These are phyloP conservation scores for Pycnonotus jocosus DNA, from an alignment of 2,113 vertebrate species.

Conservation along the genomic window DNA sequence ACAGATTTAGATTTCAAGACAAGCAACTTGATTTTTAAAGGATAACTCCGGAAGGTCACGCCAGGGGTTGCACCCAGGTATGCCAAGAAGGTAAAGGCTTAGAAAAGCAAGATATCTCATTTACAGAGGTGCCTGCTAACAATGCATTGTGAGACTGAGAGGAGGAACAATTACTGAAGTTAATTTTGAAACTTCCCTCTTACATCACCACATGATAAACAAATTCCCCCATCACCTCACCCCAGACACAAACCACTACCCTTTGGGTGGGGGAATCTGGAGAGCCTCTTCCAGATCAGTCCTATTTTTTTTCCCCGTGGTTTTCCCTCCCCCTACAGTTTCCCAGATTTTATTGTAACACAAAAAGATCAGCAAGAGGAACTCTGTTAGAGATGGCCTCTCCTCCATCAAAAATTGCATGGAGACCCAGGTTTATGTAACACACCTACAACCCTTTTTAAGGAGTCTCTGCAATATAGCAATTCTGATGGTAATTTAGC, in stretches of 20 bases:
- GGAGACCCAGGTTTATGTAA: background rate
- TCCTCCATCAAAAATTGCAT: background rate
- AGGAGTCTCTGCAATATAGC: background rate
- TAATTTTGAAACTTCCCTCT: constrained; percentile 48
- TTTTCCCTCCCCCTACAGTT: background rate
- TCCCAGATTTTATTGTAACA: background rate
- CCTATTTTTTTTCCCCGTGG: fast-evolving
- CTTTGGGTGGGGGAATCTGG: background rate
- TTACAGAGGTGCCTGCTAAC: background rate
- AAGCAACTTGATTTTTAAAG: background rate
- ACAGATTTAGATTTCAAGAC: background rate
- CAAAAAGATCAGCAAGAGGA: background rate
- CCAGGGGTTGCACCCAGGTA: background rate
- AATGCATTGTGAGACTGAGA: constrained; percentile 1
- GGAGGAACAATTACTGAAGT: constrained; percentile 11
- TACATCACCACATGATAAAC: background rate
- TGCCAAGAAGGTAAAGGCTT: background rate
- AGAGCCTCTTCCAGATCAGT: background rate
- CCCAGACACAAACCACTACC: background rate
- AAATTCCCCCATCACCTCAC: background rate
- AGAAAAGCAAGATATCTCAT: background rate
- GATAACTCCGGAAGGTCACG: background rate
- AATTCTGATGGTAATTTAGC: background rate
- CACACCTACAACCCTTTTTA: background rate
- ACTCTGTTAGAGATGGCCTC: background rate